A percentile compares a stretch with the other conserved stretches of the same genome.
phyloP scores from a whole-genome alignment of 1,140 invertebrate species.

The Platorchestia sp. region DNA sequence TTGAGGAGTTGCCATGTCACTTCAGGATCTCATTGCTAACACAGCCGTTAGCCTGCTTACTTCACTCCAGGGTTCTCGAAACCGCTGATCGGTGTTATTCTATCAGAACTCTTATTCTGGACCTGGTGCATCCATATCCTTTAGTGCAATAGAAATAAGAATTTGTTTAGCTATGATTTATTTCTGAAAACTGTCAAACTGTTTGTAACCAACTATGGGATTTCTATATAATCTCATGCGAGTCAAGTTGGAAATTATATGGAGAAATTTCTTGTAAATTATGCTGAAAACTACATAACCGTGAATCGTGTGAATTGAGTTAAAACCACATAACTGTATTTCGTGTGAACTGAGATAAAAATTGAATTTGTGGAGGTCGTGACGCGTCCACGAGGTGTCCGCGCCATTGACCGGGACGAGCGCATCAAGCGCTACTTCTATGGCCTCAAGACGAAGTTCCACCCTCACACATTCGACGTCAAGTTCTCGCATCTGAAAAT shows the following conservation, averaged over 20 bases:
- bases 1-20: not conserved
- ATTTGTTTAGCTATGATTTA: too few relatives aligned
- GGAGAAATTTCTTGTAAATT: too few relatives aligned
- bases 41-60: not conserved
- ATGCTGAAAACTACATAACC: too few relatives aligned
- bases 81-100: too few relatives aligned
- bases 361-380: constrained; percentile 83
- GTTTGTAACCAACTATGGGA: too few relatives aligned
- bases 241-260: too few relatives aligned
- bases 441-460: constrained; percentile 84
- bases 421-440: constrained; percentile 96
- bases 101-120: too few relatives aligned
- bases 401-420: constrained; percentile 83
- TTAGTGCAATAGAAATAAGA: not conserved
- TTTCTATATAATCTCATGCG: too few relatives aligned
- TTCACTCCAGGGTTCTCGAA: not conserved
- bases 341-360: too few relatives aligned
- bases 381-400: constrained; percentile 80
- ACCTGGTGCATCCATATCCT: not conserved
- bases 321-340: too few relatives aligned
- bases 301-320: too few relatives aligned
- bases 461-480: constrained; percentile 73
- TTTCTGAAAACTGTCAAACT: too few relatives aligned
- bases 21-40: not conserved
- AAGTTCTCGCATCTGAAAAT: constrained; percentile 76